A percentile compares a stretch with the other conserved stretches of the same genome.
These are phyloP conservation scores for Hemicentrotus pulcherrimus DNA, from an alignment of 35 echinoderm and acorn worm species.

Conservation along the genomic window DNA sequence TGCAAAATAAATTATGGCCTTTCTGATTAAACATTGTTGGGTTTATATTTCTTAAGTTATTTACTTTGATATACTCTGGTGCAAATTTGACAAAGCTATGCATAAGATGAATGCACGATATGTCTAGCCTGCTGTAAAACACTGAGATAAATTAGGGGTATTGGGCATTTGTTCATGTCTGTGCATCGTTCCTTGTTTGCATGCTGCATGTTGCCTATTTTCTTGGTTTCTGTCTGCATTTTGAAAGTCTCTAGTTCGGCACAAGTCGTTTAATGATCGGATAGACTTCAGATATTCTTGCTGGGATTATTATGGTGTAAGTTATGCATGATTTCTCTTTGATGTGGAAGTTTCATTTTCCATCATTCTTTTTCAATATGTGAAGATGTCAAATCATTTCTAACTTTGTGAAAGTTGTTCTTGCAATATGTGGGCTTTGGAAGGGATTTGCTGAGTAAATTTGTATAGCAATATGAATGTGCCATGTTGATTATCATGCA, in stretches of 20 bases:
- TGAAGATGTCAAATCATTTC: not conserved
- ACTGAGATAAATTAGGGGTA: not conserved
- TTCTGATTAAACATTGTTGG: too few relatives aligned
- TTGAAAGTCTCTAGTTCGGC: not conserved
- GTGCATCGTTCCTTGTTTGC: not conserved
- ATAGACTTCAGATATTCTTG: not conserved
- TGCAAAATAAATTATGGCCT: not conserved
- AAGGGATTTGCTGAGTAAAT: not conserved
- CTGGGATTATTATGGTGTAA: constrained; percentile 11
- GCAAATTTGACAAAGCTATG: not conserved
- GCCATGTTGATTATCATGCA: not conserved
- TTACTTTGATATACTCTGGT: too few relatives aligned
- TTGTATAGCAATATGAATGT: not conserved
- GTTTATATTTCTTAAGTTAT: too few relatives aligned
- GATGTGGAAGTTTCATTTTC: not conserved
- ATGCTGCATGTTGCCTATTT: constrained; percentile 4
- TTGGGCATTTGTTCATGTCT: not conserved
- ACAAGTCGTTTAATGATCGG: not conserved
- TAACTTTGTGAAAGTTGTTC: not conserved
- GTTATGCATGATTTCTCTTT: not conserved
- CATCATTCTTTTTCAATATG: not conserved
- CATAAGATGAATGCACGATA: not conserved
- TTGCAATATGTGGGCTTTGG: not conserved
- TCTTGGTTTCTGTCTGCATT: not conserved
- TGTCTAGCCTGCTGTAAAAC: not conserved